Evolutionary conservation across 2,797 vertebrate species (phyloP).

Genomic region (Eulemur albifrons): DNA sequence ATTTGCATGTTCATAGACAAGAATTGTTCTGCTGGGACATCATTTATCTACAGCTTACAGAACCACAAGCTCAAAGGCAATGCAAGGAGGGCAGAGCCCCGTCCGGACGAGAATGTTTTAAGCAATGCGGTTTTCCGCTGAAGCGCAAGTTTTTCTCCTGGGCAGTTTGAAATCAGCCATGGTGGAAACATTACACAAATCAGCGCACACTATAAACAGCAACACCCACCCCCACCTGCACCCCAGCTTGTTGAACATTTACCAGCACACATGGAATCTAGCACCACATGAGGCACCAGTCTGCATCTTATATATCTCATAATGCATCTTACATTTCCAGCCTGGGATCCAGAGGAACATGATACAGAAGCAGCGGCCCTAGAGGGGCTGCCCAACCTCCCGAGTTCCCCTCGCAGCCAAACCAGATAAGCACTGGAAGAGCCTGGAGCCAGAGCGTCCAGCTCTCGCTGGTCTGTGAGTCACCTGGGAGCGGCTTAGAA

Average conservation of each 20-base stretch:
- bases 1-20: not conserved
- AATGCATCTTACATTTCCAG: not conserved
- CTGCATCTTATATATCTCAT: too few relatives aligned
- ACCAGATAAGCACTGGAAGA: not conserved
- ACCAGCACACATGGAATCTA: rapidly evolving
- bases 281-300: too few relatives aligned
- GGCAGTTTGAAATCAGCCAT: not conserved
- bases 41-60: not conserved
- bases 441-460: not conserved
- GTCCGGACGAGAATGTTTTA: not conserved
- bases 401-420: rapidly evolving
- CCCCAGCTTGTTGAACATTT: not conserved
- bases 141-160: not conserved
- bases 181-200: not conserved
- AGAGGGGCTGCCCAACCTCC: rapidly evolving
- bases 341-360: not conserved
- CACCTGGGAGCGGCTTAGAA: not conserved
- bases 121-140: rapidly evolving
- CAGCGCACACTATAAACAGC: too few relatives aligned
- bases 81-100: not conserved
- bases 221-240: rapidly evolving
- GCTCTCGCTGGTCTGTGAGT: rapidly evolving
- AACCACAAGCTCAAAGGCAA: not conserved
- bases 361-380: not conserved
- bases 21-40: not conserved